A percentile compares a stretch with the other conserved stretches of the same genome.
Evolutionary conservation across 2,113 vertebrate genomes (phyloP).

Genomic region (Accipiter virgatus): DNA sequence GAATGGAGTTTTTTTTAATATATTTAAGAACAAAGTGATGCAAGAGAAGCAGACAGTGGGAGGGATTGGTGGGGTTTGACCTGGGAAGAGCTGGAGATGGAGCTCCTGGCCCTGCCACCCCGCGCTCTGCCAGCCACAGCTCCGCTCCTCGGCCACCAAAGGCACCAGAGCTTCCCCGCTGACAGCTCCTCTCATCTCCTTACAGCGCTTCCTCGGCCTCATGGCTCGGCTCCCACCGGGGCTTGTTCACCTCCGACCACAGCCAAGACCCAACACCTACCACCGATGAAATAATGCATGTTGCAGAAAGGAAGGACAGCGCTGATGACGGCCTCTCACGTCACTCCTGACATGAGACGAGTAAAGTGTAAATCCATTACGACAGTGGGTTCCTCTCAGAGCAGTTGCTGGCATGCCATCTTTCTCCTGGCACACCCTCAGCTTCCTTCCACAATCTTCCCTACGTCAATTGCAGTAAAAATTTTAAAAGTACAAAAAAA

Average conservation of each 20-base stretch:
- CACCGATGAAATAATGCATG: rapidly evolving
- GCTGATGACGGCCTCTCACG: background rate
- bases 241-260: background rate
- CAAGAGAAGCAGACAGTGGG: background rate
- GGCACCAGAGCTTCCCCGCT: background rate
- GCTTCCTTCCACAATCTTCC: background rate
- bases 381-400: background rate
- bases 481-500: background rate
- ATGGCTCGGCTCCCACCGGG: background rate
- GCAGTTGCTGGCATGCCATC: background rate
- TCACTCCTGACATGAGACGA: background rate
- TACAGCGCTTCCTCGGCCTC: background rate
- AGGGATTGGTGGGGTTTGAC: background rate
- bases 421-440: background rate
- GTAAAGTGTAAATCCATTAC: background rate
- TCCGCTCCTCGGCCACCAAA: rapidly evolving
- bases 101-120: background rate
- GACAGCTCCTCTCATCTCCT: background rate
- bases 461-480: background rate
- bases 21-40: background rate
- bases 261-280: background rate
- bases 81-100: background rate
- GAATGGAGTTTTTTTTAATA: rapidly evolving
- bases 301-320: background rate
- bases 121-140: background rate